Base-by-base conservation (phyloP, 2,888 invertebrate genomes). In the Eupithecia insigniata region DNA sequence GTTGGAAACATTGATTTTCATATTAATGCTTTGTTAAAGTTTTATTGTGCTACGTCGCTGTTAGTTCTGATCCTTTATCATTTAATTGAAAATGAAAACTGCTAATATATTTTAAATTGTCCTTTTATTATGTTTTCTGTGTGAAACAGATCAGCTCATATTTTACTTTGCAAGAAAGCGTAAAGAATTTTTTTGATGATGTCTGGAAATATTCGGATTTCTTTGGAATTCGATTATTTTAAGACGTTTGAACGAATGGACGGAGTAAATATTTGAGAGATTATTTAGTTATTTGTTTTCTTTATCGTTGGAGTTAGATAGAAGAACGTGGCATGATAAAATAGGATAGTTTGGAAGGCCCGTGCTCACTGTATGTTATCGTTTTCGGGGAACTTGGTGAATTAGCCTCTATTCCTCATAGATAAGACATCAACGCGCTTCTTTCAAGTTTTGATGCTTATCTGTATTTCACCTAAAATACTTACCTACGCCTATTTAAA, bases 1-100 rank as follows among this genome's bases (percentile, higher is more conserved):
- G 55, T 55, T 8, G 26, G 55, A 55, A 55, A 80, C 85, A 83
- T 85, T 85, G 46, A 22, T 51, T 51, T 51, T 51, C 22, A 22
- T 83, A 83, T 84, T 82, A 83, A 80, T 80, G 78, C 80, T 82
- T 83, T 83, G 83, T 84, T 83, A 81, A 81, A 81, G 77, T 83
- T 82, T 81, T 81, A 84, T 81, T 77, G 65, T 79, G 73, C 28
- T 66, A 36, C 32, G n/a, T 26, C 69, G 61, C 28, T 67, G 65
- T 69, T 69, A 46, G 60, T 43, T 66, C 55, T 70, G 46, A 14
- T 28, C 1, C 62, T 61, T 67, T 70, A 46, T 66, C 46, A 65
- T 70, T 67, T 55, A 71, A 71, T 65, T 65, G 72, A 78, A 79
- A 74, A 71, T 73, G 74, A 73, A 76, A 75, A 74, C 61, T 72